Percentiles rank a stretch among this genome's conserved stretches.
Conservation (phyloP, 2,888 invertebrate genomes). For the Drosophila testacea region DNA sequence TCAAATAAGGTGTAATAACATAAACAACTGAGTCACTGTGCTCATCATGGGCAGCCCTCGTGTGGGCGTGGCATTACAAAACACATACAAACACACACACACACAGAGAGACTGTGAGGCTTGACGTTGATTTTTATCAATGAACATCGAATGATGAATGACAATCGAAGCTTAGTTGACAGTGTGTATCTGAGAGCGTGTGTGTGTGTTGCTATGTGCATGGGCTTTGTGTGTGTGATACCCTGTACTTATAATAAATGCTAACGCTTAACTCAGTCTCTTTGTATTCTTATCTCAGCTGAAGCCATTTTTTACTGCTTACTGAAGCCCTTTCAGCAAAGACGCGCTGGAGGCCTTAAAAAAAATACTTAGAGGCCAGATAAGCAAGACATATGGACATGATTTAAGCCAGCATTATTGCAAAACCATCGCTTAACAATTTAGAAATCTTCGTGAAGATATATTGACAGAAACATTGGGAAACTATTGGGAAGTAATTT, state of each 20-base stretch:
- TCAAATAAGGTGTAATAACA: constrained; percentile 29
- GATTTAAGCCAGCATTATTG: not conserved
- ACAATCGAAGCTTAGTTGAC: constrained; percentile 25
- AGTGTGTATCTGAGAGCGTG: not conserved
- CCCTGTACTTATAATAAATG: constrained; percentile 10
- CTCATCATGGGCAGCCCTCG: constrained; percentile 22
- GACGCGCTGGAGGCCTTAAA: not conserved
- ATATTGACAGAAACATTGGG: not conserved
- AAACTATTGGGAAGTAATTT: not conserved
- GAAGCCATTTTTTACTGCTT: constrained; percentile 14
- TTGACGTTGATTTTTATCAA: constrained; percentile 55
- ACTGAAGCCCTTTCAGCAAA: constrained; percentile 8
- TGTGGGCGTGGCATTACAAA: not conserved
- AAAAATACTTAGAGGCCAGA: constrained; percentile 1
- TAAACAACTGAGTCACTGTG: constrained; percentile 27
- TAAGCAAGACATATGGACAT: constrained; percentile 17
- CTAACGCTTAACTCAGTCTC: constrained; percentile 10
- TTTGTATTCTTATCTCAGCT: constrained; percentile 7
- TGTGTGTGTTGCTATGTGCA: not conserved
- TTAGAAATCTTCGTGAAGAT: not conserved
- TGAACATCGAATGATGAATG: constrained; percentile 53
- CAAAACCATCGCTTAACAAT: not conserved
- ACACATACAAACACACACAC: not conserved
- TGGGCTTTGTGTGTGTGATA: not conserved
- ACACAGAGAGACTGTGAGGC: not conserved